Evolutionary conservation across 2,797 vertebrate genomes (phyloP), one percentile per base, ranked within the genome.

Genomic region (Ceryle rudis): DNA sequence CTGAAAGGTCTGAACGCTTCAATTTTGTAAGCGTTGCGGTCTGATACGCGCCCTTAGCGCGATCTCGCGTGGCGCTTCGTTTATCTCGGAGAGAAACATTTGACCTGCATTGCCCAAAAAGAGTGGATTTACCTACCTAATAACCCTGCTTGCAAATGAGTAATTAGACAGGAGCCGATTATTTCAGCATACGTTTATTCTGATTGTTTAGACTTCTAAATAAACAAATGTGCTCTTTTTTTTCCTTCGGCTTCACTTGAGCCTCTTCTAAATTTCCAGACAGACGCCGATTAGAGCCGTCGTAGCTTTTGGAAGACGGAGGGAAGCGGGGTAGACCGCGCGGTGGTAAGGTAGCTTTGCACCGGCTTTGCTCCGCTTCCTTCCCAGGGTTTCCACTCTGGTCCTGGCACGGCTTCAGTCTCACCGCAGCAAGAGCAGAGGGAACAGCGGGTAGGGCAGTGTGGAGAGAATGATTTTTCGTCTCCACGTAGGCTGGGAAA

Each of bases 1-100:
- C 74, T 69, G 73, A 60, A 89, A 80, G 80, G 92, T 95, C 71
- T 22, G 86, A 94, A 78, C 74, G n/a, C 83, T 96, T 97, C 86
- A 78, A 71, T 97, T 96, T 93, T 72, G 55, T 77, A 75, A 92
- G 71, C 93, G 39, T 95, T 95, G 58, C 33, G 89, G 91, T 62
- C 62, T 86, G 82, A 94, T 90, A 73, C 33, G 62, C 13, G 13
- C 54, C 52, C 77, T 84, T 95, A 81, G 89, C 1, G 0, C 58
- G 78, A 10, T 92, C 55, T 64, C n/a, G 23, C 65, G 42, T 73
- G 74, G 39, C 22, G 22, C 79, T 85, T 90, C 64, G 47, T 39
- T 2, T 62, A 86, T 90, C 72, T 86, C 16, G 46, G 72, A 60
- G 71, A 92, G 72, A 94, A 92, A 73, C 81, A 65, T 83, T 94